These are phyloP conservation scores for Melierax canorus DNA, from an alignment of 2,113 vertebrate genomes.

Conservation along the genomic window DNA sequence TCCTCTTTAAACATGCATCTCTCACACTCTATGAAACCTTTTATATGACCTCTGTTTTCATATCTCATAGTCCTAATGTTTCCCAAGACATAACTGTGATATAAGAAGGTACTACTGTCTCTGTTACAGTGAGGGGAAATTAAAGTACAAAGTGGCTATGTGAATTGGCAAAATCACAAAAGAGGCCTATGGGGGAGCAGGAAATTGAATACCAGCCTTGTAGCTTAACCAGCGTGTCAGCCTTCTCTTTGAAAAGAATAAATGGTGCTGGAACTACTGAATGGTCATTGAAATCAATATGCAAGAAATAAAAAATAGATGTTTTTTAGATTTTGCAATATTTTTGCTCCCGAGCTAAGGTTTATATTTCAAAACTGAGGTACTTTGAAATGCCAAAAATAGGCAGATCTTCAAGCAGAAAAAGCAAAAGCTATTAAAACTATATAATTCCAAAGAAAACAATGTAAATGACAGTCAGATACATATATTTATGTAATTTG, in stretches of 20 bases:
- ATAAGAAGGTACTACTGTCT: background rate
- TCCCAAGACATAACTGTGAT: background rate
- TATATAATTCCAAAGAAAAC: background rate
- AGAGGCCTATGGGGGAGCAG: background rate
- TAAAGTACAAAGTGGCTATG: background rate
- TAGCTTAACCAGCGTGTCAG: background rate
- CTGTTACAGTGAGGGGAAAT: background rate
- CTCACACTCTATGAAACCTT: background rate
- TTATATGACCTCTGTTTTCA: background rate
- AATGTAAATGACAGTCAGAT: background rate
- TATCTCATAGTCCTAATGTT: background rate
- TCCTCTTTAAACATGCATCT: background rate
- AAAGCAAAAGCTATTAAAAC: background rate
- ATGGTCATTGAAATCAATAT: background rate
- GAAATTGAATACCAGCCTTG: background rate
- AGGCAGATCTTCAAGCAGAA: background rate
- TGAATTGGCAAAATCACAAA: conserved; percentile 28
- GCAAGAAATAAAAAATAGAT: background rate
- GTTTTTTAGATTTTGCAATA: background rate
- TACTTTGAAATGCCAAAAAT: background rate
- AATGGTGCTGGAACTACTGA: background rate
- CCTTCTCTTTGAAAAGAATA: background rate
- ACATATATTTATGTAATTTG: background rate
- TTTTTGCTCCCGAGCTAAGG: background rate
- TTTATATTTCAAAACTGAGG: background rate